These are phyloP conservation scores for Peromyscus leucopus DNA, from an alignment of 2,113 vertebrate species.

Conservation along the genomic window DNA sequence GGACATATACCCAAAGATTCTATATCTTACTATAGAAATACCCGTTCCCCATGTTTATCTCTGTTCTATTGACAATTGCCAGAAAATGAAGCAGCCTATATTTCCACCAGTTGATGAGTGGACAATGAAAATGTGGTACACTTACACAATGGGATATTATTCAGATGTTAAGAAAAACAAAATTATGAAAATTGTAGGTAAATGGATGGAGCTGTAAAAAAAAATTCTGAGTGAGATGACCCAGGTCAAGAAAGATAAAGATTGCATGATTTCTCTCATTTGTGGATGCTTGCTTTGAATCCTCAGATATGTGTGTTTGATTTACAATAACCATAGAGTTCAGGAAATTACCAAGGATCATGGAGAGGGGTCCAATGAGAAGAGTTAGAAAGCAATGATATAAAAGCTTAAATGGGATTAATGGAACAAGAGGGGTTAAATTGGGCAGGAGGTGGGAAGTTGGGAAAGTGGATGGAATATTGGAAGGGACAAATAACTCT, in stretches of 20 bases:
- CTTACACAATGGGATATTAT: background rate
- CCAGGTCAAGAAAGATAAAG: background rate
- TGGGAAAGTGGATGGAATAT: background rate
- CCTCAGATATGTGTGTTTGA: background rate
- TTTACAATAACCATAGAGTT: background rate
- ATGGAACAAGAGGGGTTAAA: background rate
- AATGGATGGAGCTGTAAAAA: background rate
- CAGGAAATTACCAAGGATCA: background rate
- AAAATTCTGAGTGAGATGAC: background rate
- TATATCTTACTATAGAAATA: background rate
- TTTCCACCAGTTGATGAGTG: background rate
- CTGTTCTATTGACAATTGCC: background rate
- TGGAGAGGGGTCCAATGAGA: background rate
- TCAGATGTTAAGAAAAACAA: background rate
- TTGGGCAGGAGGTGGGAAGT: background rate
- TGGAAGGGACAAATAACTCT: background rate
- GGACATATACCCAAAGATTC: background rate
- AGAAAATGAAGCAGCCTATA: background rate
- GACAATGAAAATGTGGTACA: background rate
- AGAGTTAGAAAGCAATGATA: background rate
- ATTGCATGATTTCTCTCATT: background rate
- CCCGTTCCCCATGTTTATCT: background rate
- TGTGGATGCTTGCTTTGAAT: background rate
- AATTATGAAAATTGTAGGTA: background rate
- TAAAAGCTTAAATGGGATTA: background rate